phyloP scores from a whole-genome alignment of 2,888 invertebrate genomes.

The Aricia artaxerxes region DNA sequence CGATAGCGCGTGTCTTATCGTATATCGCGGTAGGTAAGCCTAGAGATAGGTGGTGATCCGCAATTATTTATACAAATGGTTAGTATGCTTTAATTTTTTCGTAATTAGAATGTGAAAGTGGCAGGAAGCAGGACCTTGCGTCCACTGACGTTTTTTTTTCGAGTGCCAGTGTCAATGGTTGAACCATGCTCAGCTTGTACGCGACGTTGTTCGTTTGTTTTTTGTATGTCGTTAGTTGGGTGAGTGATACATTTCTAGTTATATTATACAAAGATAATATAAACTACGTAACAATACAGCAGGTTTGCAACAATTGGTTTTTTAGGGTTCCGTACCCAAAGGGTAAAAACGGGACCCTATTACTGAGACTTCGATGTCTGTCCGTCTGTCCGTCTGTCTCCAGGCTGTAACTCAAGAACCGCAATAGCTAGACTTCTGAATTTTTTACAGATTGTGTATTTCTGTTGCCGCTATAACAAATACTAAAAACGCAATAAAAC shows the following conservation, averaged over 20 bases:
- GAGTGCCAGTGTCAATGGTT: conserved; percentile 38
- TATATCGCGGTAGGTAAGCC: conserved; percentile 45
- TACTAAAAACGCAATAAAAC: too few species aligned
- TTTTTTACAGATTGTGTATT: too few species aligned
- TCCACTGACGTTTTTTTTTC: conserved; percentile 40
- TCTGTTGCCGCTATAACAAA: too few species aligned
- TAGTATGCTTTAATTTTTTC: conserved; percentile 54
- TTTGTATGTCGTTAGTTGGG: conserved; percentile 53
- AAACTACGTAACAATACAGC: too few species aligned
- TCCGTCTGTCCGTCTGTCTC: too few species aligned
- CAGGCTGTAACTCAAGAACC: too few species aligned
- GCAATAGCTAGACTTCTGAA: too few species aligned
- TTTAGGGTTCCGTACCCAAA: too few species aligned
- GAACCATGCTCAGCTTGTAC: conserved; percentile 47
- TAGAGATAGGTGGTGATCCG: conserved; percentile 55
- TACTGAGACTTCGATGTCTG: too few species aligned
- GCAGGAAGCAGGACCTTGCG: conserved; percentile 31
- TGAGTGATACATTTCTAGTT: conserved; percentile 43
- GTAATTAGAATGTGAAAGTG: conserved; percentile 48
- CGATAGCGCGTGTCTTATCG: conserved; percentile 41
- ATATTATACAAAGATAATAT: too few species aligned
- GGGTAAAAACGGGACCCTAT: too few species aligned
- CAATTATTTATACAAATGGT: conserved; percentile 65
- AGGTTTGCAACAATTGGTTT: too few species aligned
- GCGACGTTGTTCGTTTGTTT: conserved; percentile 46